Evolutionary conservation across 1,140 invertebrate genomes (phyloP), one percentile per base, ranked within the genome.

Genomic region (Calephelis virginiensis): DNA sequence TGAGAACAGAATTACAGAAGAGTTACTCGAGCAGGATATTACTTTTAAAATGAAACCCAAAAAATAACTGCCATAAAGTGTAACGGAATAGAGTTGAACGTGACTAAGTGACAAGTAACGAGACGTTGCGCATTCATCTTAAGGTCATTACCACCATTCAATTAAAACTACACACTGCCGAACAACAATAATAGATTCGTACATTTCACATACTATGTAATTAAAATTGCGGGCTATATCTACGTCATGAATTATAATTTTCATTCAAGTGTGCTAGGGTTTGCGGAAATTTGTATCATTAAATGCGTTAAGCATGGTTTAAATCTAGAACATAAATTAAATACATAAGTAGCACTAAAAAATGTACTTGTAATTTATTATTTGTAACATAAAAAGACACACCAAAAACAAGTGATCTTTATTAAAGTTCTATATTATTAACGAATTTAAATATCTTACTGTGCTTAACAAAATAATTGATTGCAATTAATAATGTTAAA

Each of bases 31-130:
- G 40, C 7, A 43, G 40, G 40, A 43, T 43, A 43, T 43, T 43
- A 43, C 40, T 6, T 43, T 43, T 43, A 43, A 7, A 43, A 43
- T 43, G 40, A 43, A 0, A 28, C 28, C 5, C 40, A 43, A 43
- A 43, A 43, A 43, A 43, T 43, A 43, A 43, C 40, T 5, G 40
- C 40, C 40, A 7, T 8, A 43, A 17, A 28, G 8, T 17, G 14
- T 53, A 53, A 13, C 17, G 49, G 14, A 53, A 9, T 53, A 10
- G 14, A 53, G 14, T 9, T 10, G 14, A 53, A 53, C 49, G 14
- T 53, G 49, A 53, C 49, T 53, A 53, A 53, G 49, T 53, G 49
- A 53, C 49, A 53, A 28, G 13, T 53, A 53, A 53, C 49, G 49
- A 53, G 14, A 53, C 49, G 49, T 53, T 10, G 14, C 49, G 17